These are phyloP conservation scores for Crotalus horridus DNA, from an alignment of 2,113 vertebrate genomes.

Conservation along the genomic window DNA sequence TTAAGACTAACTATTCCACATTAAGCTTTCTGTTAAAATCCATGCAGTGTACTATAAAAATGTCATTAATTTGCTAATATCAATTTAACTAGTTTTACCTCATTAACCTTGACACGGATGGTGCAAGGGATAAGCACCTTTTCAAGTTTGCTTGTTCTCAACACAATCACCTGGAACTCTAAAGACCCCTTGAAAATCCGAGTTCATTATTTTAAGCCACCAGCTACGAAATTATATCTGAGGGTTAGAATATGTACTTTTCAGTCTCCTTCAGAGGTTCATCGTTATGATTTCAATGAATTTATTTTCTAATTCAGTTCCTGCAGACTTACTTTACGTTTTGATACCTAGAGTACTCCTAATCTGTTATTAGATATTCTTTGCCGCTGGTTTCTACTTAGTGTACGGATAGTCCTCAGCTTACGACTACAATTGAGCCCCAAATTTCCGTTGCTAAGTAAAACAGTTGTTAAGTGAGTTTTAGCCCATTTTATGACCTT, in stretches of 20 bases:
- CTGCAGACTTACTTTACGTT: accelerated
- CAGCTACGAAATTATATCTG: neutral
- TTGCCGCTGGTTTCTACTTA: neutral
- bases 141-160: slow-evolving; percentile 34
- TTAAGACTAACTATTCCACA: slow-evolving; percentile 45
- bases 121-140: slow-evolving; percentile 44
- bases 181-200: slow-evolving; percentile 12
- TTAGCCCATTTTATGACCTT: too few species aligned
- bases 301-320: neutral
- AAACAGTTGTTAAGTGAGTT: too few species aligned
- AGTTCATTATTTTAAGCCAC: slow-evolving; percentile 23
- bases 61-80: slow-evolving; percentile 58
- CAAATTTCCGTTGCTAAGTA: too few species aligned
- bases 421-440: too few species aligned
- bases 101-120: slow-evolving; percentile 61
- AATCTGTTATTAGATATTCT: neutral
- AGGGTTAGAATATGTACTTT: slow-evolving; percentile 15
- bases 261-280: neutral
- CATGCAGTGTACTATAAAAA: slow-evolving; percentile 52
- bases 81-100: slow-evolving; percentile 64
- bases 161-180: slow-evolving; percentile 23
- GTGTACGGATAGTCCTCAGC: too few species aligned
- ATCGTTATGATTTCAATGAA: slow-evolving; percentile 6
- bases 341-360: neutral
- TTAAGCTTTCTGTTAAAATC: slow-evolving; percentile 56